A percentile compares a stretch with the other conserved stretches of the same genome.
phyloP scores from a whole-genome alignment of 2,888 invertebrate genomes.

The Heliconius charithonia region DNA sequence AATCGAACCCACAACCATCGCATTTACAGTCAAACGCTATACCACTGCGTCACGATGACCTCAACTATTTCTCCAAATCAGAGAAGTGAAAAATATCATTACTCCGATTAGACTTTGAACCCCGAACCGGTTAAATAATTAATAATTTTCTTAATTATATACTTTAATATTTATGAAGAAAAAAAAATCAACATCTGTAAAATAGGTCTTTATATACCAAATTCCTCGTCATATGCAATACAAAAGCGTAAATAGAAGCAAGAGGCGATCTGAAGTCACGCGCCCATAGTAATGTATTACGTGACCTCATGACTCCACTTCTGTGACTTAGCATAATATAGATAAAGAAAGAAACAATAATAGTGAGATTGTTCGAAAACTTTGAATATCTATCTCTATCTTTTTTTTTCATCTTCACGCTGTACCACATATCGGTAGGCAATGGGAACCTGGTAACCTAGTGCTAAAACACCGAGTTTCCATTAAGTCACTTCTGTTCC shows the following conservation, averaged over 20 bases:
- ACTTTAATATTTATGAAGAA: neutral
- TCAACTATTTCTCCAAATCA: neutral
- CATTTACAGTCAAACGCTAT: too few relatives aligned
- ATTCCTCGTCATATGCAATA: constrained; percentile 22
- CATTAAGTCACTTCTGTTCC: too few relatives aligned
- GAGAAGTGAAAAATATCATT: neutral
- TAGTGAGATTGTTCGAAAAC: neutral
- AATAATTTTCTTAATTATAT: neutral
- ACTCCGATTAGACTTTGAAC: neutral
- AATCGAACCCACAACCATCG: too few relatives aligned
- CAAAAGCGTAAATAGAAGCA: constrained; percentile 40
- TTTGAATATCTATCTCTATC: neutral
- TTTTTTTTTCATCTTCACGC: too few relatives aligned
- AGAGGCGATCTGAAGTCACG: constrained; percentile 42
- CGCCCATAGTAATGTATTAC: constrained; percentile 74
- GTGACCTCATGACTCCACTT: constrained; percentile 57
- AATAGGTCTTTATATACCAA: neutral
- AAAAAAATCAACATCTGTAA: neutral
- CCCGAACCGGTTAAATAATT: neutral
- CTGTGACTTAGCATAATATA: constrained; percentile 12
- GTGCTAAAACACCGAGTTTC: too few relatives aligned
- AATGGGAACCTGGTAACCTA: too few relatives aligned
- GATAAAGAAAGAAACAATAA: neutral
- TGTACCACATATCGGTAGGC: too few relatives aligned
- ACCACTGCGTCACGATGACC: too few relatives aligned